Evolutionary conservation across 1,140 invertebrate species (phyloP).

Genomic region (Myzus persicae): DNA sequence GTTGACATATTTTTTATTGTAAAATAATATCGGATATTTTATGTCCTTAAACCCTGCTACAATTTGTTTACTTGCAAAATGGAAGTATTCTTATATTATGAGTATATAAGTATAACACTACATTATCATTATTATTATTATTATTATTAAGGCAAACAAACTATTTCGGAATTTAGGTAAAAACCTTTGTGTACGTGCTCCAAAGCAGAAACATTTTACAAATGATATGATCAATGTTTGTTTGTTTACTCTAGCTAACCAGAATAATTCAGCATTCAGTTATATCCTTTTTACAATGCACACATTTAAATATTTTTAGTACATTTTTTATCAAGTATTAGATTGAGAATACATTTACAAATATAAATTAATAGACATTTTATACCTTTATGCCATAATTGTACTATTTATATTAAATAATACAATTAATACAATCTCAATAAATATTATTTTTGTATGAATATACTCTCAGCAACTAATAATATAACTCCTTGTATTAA

Average conservation of each 20-base stretch:
- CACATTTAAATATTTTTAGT: neutral
- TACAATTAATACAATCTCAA: neutral
- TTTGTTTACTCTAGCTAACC: neutral
- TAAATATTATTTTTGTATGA: neutral
- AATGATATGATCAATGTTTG: neutral
- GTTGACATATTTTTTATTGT: neutral
- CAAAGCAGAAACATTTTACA: neutral
- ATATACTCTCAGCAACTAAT: neutral
- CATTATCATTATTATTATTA: neutral
- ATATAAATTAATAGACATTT: neutral
- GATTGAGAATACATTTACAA: neutral
- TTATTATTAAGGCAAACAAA: slow-evolving; percentile 21
- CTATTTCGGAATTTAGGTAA: neutral
- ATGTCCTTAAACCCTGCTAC: neutral
- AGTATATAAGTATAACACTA: neutral
- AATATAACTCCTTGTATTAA: neutral
- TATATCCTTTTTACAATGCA: neutral
- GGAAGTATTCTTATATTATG: neutral
- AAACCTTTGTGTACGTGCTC: neutral
- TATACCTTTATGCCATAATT: neutral
- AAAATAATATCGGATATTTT: neutral
- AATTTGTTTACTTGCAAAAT: slow-evolving; percentile 8
- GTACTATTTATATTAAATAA: neutral
- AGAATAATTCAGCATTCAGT: neutral
- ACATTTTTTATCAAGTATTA: neutral